Conservation (phyloP, 2,888 invertebrate species). For the Hipparchia semele region DNA sequence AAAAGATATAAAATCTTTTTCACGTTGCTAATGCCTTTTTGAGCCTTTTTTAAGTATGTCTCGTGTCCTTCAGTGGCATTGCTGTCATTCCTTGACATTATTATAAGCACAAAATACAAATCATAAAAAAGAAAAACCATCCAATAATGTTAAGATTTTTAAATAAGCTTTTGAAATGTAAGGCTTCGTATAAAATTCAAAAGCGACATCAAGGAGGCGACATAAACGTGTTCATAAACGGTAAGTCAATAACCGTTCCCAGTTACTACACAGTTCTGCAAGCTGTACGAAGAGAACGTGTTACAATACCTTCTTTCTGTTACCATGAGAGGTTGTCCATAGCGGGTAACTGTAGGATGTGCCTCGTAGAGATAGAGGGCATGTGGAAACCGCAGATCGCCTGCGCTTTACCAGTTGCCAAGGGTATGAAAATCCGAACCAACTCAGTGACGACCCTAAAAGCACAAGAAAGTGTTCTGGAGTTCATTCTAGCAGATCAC, state of each 20-base stretch:
- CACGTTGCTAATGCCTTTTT: not conserved
- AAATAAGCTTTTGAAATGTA: slow-evolving; percentile 47
- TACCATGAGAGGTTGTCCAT: slow-evolving; percentile 99
- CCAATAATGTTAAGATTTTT: slow-evolving; percentile 53
- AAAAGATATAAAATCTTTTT: not conserved
- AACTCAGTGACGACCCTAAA: slow-evolving; percentile 92
- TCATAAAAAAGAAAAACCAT: not conserved
- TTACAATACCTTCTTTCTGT: slow-evolving; percentile 94
- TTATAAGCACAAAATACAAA: slow-evolving; percentile 1
- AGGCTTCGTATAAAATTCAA: slow-evolving; percentile 41
- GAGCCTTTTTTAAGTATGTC: not conserved
- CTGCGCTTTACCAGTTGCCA: slow-evolving; percentile 98
- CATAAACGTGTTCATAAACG: slow-evolving; percentile 95
- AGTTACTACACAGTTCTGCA: slow-evolving; percentile 98
- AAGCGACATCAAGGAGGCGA: slow-evolving; percentile 43
- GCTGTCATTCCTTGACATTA: not conserved
- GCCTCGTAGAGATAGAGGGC: slow-evolving; percentile 98
- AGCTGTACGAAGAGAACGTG: slow-evolving; percentile 55
- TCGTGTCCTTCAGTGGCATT: not conserved
- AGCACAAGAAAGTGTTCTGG: slow-evolving; percentile 93
- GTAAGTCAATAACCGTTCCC: slow-evolving; percentile 93
- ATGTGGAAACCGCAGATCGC: slow-evolving; percentile 98
- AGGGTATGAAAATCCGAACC: slow-evolving; percentile 98
- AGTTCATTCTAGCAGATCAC: slow-evolving; percentile 98
- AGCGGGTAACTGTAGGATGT: slow-evolving; percentile 99